These are phyloP conservation scores for Campylorhamphus procurvoides DNA, from an alignment of 2,113 vertebrate genomes.

Conservation along the genomic window DNA sequence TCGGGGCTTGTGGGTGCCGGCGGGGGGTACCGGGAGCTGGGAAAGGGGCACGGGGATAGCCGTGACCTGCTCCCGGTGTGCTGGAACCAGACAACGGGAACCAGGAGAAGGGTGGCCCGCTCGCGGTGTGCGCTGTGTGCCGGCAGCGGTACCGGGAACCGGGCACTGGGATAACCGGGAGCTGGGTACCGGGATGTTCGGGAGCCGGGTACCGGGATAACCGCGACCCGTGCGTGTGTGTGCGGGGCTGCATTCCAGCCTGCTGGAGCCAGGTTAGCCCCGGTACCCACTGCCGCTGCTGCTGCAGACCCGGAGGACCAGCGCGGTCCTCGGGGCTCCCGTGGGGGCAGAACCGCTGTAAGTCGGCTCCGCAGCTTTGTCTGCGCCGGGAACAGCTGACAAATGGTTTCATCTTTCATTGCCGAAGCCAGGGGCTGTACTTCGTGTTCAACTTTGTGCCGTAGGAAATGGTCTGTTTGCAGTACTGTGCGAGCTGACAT, in stretches of 20 bases:
- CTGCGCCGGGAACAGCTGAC: not conserved
- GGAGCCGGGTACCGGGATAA: not conserved
- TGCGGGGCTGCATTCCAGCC: not conserved
- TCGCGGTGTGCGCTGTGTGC: not conserved
- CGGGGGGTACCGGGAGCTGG: not conserved
- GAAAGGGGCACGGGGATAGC: not conserved
- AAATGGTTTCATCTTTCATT: not conserved
- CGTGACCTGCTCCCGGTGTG: not conserved
- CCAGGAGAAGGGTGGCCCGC: not conserved
- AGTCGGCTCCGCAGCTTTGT: not conserved
- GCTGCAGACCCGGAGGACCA: fast-evolving
- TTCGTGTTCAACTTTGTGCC: not conserved
- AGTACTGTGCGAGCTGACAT: not conserved
- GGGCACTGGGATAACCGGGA: not conserved
- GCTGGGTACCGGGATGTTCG: not conserved
- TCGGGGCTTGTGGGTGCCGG: no score
- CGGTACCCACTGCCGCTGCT: not conserved
- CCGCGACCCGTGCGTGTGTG: not conserved
- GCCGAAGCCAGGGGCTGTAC: not conserved
- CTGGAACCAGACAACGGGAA: not conserved
- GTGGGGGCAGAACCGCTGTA: not conserved
- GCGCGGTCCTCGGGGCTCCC: not conserved
- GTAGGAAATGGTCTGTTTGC: not conserved
- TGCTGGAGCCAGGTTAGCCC: not conserved
- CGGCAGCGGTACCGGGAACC: not conserved